Evolutionary conservation across 2,888 invertebrate species (phyloP).

Genomic region (Elysia crispata): DNA sequence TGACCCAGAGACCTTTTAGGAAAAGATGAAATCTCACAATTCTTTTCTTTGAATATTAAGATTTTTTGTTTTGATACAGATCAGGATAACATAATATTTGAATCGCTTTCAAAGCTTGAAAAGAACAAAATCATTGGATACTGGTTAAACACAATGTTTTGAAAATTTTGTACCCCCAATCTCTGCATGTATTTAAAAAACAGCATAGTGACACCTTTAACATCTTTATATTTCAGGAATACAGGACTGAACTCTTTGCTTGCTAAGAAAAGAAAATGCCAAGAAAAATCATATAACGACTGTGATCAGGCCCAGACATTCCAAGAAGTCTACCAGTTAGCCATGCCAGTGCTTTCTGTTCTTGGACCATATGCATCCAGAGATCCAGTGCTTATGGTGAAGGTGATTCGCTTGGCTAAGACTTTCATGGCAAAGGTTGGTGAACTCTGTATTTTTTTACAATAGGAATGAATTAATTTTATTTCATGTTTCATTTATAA

Average conservation of each 20-base stretch:
- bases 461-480: too few relatives aligned
- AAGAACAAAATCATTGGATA: too few relatives aligned
- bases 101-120: too few relatives aligned
- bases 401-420: conserved; percentile 82
- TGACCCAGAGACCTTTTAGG: too few relatives aligned
- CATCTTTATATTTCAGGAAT: conserved; percentile 80
- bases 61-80: too few relatives aligned
- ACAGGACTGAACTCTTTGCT: conserved; percentile 83
- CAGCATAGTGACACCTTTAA: neutral
- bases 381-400: conserved; percentile 93
- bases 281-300: conserved; percentile 58
- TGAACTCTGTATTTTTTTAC: too few relatives aligned
- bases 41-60: too few relatives aligned
- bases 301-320: conserved; percentile 79
- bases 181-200: neutral
- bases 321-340: conserved; percentile 85
- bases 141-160: too few relatives aligned
- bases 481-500: too few relatives aligned
- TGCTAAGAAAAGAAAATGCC: conserved; percentile 56
- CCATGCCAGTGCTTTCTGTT: conserved; percentile 90
- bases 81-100: too few relatives aligned
- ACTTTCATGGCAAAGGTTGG: conserved; percentile 78
- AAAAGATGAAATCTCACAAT: too few relatives aligned
- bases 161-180: too few relatives aligned
- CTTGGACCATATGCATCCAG: conserved; percentile 91